A percentile compares a stretch with the other conserved stretches of the same genome.
Evolutionary conservation across 2,888 invertebrate species (phyloP).

Genomic region (Andricus quercusramuli): DNA sequence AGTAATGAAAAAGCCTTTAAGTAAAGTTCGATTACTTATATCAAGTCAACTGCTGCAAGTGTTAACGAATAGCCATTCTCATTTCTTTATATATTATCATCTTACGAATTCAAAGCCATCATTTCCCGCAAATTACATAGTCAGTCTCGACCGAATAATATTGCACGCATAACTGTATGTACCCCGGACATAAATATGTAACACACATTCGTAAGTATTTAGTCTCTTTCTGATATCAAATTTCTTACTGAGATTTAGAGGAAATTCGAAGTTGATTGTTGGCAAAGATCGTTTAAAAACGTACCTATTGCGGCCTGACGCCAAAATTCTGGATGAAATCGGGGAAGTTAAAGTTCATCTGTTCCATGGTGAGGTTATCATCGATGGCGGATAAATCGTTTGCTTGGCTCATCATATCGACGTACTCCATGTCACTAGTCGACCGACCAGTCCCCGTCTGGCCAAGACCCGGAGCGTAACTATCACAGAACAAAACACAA

Average conservation of each 20-base stretch:
- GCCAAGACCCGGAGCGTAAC: slow-evolving; percentile 77
- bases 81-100: neutral
- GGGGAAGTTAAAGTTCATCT: slow-evolving; percentile 70
- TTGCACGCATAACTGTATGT: slow-evolving; percentile 36
- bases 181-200: slow-evolving; percentile 15
- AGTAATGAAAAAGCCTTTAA: slow-evolving; percentile 17
- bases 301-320: slow-evolving; percentile 73
- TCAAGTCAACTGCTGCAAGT: no score
- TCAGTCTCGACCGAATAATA: slow-evolving; percentile 34
- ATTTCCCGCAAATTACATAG: slow-evolving; percentile 28
- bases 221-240: neutral
- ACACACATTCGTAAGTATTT: neutral
- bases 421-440: slow-evolving; percentile 76
- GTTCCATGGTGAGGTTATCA: slow-evolving; percentile 76
- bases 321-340: slow-evolving; percentile 75
- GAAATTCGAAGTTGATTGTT: neutral
- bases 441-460: slow-evolving; percentile 72
- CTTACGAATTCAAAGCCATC: slow-evolving; percentile 7
- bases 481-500: slow-evolving; percentile 77
- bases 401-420: slow-evolving; percentile 70
- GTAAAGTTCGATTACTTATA: neutral
- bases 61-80: neutral
- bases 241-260: neutral
- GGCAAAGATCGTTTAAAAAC: slow-evolving; percentile 46
- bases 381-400: slow-evolving; percentile 72